phyloP scores from a whole-genome alignment of 2,797 vertebrate genomes.

The Poecilia gillii region DNA sequence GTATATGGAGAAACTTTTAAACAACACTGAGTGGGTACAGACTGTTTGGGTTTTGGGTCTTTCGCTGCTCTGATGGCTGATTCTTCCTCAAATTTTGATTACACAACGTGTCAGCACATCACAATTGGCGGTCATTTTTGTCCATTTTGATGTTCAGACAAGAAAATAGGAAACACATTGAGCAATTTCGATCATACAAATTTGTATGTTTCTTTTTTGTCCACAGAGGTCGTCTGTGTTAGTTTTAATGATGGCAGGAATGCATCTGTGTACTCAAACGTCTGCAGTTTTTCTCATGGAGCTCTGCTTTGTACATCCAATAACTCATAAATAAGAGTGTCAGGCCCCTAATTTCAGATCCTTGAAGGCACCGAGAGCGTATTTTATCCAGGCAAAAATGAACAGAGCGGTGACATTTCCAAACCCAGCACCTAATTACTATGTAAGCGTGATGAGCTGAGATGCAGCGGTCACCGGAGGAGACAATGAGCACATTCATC shows the following conservation, averaged over 20 bases:
- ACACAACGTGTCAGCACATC: constrained; percentile 79
- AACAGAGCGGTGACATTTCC: constrained; percentile 58
- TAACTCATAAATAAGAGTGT: constrained; percentile 40
- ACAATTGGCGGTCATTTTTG: constrained; percentile 78
- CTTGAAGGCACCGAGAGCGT: constrained; percentile 56
- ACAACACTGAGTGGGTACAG: constrained; percentile 78
- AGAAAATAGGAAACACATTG: constrained; percentile 79
- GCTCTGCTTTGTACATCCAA: constrained; percentile 21
- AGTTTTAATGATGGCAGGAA: constrained; percentile 64
- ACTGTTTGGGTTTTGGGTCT: constrained; percentile 77
- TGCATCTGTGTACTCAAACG: constrained; percentile 45
- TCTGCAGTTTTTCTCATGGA: constrained; percentile 13
- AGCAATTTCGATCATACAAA: constrained; percentile 68
- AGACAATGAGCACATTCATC: constrained; percentile 74
- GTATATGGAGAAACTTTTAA: constrained; percentile 77
- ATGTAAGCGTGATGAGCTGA: constrained; percentile 53
- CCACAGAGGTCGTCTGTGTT: constrained; percentile 60
- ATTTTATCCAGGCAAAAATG: constrained; percentile 60
- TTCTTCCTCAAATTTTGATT: constrained; percentile 77
- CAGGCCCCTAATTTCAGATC: constrained; percentile 46
- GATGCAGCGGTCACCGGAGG: constrained; percentile 59
- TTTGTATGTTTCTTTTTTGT: constrained; percentile 62
- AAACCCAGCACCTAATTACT: constrained; percentile 70
- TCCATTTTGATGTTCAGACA: constrained; percentile 78
- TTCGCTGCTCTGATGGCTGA: constrained; percentile 73